Conservation (phyloP, 2,113 vertebrate genomes). For the Syngnathus scovelli region DNA sequence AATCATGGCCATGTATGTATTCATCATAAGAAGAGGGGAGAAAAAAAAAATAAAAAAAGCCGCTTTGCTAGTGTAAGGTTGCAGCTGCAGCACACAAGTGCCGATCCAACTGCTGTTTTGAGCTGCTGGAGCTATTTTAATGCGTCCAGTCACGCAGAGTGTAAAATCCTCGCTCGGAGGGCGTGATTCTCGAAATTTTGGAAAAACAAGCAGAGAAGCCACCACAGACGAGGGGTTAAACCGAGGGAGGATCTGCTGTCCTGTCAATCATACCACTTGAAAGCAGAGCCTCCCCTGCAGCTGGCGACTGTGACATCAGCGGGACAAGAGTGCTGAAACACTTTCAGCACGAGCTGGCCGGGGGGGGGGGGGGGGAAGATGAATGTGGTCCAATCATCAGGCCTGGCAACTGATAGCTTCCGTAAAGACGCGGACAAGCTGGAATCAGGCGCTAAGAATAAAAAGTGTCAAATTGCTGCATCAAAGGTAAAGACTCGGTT, state of each 20-base stretch:
- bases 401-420: conserved; percentile 59
- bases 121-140: not conserved
- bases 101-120: conserved; percentile 18
- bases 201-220: conserved; percentile 35
- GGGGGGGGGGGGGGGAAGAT: conserved; percentile 18
- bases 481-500: conserved; percentile 52
- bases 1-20: conserved; percentile 18
- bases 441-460: conserved; percentile 62
- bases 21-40: conserved; percentile 18
- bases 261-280: conserved; percentile 50
- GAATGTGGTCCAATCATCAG: conserved; percentile 46
- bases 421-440: conserved; percentile 51
- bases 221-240: conserved; percentile 2
- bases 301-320: conserved; percentile 54
- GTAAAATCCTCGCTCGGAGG: conserved; percentile 19
- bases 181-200: conserved; percentile 46
- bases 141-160: not conserved
- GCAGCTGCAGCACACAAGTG: conserved; percentile 45
- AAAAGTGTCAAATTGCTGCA: conserved; percentile 45
- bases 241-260: conserved; percentile 30
- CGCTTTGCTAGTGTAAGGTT: conserved; percentile 17
- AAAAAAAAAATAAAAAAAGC: not conserved
- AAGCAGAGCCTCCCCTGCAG: conserved; percentile 36
- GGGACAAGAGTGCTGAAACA: conserved; percentile 30
- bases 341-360: not conserved